These are phyloP conservation scores for Nesidiocoris tenuis DNA, from an alignment of 2,888 invertebrate genomes.

Conservation along the genomic window DNA sequence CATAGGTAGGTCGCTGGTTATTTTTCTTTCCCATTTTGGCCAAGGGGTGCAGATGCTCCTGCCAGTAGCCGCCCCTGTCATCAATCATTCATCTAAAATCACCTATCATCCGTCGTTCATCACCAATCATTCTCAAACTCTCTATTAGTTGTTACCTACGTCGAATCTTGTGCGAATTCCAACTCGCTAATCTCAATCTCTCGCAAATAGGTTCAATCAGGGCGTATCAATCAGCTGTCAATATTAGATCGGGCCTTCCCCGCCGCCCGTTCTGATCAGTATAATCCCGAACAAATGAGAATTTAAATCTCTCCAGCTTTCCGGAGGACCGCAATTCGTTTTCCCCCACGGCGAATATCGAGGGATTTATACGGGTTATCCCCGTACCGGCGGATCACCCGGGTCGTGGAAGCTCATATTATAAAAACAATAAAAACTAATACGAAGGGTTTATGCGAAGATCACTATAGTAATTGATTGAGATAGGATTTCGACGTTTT, in stretches of 20 bases:
- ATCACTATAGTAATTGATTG: background rate
- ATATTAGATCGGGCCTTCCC: background rate
- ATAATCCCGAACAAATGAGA: conserved; percentile 34
- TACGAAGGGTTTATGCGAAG: conserved; percentile 3
- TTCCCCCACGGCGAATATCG: conserved; percentile 21
- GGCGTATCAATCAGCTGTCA: background rate
- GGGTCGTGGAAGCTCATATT: background rate
- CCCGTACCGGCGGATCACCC: background rate
- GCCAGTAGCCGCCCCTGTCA: too few relatives aligned
- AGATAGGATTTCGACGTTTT: background rate
- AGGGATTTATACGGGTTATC: conserved; percentile 18
- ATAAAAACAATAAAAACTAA: conserved; percentile 11
- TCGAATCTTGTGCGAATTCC: too few relatives aligned
- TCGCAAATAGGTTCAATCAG: too few relatives aligned
- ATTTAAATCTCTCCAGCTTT: conserved; percentile 15
- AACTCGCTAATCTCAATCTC: too few relatives aligned
- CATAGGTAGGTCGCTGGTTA: too few relatives aligned
- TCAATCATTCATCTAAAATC: too few relatives aligned
- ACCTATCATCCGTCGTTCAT: too few relatives aligned
- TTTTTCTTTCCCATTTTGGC: too few relatives aligned
- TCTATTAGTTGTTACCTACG: too few relatives aligned
- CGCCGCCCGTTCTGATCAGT: background rate
- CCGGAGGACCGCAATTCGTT: conserved; percentile 27
- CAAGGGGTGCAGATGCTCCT: too few relatives aligned
- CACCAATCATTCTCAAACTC: too few relatives aligned